phyloP scores from a whole-genome alignment of 1,140 invertebrate genomes.

The Drosophila miranda region DNA sequence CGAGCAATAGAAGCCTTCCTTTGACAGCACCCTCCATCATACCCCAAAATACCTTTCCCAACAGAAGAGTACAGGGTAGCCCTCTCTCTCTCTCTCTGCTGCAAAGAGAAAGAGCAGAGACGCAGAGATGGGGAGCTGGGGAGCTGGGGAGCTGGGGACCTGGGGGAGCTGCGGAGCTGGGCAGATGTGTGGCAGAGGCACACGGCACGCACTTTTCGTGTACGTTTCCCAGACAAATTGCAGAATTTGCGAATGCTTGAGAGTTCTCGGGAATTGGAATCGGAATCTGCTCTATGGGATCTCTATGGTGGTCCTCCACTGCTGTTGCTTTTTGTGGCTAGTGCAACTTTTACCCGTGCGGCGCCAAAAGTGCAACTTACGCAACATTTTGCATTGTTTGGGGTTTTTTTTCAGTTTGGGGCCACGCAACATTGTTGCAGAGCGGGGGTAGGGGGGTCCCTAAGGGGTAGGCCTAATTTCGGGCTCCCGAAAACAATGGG shows the following conservation, averaged over 20 bases:
- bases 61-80: too few relatives aligned
- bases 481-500: conserved; percentile 36
- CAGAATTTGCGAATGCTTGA: conserved; percentile 72
- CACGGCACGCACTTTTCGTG: conserved; percentile 76
- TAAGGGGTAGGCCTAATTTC: conserved; percentile 35
- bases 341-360: conserved; percentile 30
- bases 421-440: conserved; percentile 44
- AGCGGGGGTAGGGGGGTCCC: not conserved
- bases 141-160: too few relatives aligned
- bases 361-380: conserved; percentile 52
- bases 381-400: conserved; percentile 44
- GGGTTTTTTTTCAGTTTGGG: conserved; percentile 14
- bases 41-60: too few relatives aligned
- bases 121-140: too few relatives aligned
- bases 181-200: conserved; percentile 1
- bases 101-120: not conserved
- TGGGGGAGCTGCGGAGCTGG: too few relatives aligned
- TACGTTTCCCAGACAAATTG: conserved; percentile 77
- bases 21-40: too few relatives aligned
- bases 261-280: conserved; percentile 67
- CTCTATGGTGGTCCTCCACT: conserved; percentile 38
- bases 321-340: not conserved
- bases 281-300: conserved; percentile 59
- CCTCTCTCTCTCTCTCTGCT: not conserved
- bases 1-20: too few relatives aligned